Percentiles rank a stretch among this genome's conserved stretches.
phyloP scores from a whole-genome alignment of 2,888 invertebrate genomes.

The Hanleya hanleyi region DNA sequence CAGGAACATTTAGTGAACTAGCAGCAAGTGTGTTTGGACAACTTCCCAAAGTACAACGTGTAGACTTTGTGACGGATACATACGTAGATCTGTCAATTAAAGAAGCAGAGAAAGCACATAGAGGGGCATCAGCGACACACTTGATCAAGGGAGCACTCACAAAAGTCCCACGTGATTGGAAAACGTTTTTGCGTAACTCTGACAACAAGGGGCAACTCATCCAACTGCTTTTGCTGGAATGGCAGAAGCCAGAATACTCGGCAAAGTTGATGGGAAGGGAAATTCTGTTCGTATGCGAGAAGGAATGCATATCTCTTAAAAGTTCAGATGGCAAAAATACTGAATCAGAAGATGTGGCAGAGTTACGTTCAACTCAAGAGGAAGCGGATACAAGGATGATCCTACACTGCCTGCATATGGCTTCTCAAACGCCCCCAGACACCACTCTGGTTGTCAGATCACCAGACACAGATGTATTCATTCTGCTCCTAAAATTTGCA shows the following conservation, averaged over 20 bases:
- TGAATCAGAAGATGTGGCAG: not conserved
- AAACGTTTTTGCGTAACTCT: not conserved
- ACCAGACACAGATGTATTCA: slow-evolving; percentile 33
- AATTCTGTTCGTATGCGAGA: not conserved
- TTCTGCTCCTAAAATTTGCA: slow-evolving; percentile 21
- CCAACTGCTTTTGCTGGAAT: not conserved
- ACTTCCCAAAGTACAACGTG: not conserved
- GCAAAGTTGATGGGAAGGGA: not conserved
- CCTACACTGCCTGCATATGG: not conserved
- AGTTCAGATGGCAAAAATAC: not conserved
- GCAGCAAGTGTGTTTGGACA: not conserved
- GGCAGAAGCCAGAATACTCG: not conserved
- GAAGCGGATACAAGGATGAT: slow-evolving; percentile 4
- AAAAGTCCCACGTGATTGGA: not conserved
- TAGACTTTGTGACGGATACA: slow-evolving; percentile 7
- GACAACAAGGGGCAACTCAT: not conserved
- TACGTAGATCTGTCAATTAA: not conserved
- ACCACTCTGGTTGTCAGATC: slow-evolving; percentile 28
- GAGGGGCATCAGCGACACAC: not conserved
- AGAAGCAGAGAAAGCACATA: not conserved
- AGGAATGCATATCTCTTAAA: not conserved
- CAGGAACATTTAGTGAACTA: not conserved
- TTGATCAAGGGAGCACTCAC: not conserved
- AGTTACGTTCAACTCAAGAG: not conserved
- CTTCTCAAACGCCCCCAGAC: not conserved